Evolutionary conservation across 2,888 invertebrate species (phyloP), one percentile per base, ranked within the genome.

Genomic region (Carabus problematicus): DNA sequence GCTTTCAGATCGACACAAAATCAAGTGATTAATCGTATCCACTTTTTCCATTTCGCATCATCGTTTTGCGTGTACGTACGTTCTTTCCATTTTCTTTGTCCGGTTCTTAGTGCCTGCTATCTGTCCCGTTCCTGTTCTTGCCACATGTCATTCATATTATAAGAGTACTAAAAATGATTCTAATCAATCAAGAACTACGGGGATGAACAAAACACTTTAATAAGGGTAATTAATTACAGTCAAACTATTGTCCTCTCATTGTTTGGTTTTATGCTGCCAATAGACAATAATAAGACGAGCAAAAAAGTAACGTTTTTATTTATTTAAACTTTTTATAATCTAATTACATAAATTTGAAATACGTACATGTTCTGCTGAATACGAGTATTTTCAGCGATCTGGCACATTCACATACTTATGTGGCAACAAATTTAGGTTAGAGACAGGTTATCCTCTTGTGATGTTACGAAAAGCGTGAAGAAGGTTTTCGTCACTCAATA

Each of bases 91-190:
- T 9, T 52, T 14, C 18, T 19, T 8, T 18, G 52, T 52, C 19
- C 52, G 2, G 29, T 29, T 29, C 29, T 29, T 29, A 52, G 52
- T 52, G 18, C 9, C 52, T 29, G 29, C 29, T 29, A 29, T 29
- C 29, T 29, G 29, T 29, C 29, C 29, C 6, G 6, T 29, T 29
- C 6, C 3, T 29, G 29, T 29, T 52, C 52, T 52, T 52, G 16
- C 52, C n/a, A 47, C 19, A 18, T 49, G 49, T 49, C 16, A 49
- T 58, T 66, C 66, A 66, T 66, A 59, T 59, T 66, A 18, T 29
- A 47, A 66, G 58, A 45, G 54, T 59, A 52, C 49, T 66, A 66
- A 66, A 66, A 66, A 66, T 66, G 66, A 66, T 59, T 59, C 58
- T 49, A 59, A 66, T 66, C 66, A 59, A 66, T 66, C 66, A 66